These are phyloP conservation scores for Ptychobarbus kaznakovi DNA, from an alignment of 2,797 vertebrate species.

Conservation along the genomic window DNA sequence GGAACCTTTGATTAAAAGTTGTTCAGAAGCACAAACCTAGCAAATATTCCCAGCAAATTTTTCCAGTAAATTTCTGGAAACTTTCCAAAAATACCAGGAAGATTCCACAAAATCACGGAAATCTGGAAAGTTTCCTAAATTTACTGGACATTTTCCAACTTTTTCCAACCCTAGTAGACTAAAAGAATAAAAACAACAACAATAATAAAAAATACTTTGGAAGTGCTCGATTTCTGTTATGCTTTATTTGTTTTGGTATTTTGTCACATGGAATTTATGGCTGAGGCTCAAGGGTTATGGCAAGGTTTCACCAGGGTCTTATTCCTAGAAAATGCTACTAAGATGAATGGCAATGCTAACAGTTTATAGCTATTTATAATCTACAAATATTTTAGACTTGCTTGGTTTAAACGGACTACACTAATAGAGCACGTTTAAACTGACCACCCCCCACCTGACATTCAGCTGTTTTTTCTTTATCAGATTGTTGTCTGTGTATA, in stretches of 20 bases:
- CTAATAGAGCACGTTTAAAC: neutral
- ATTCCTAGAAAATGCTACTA: neutral
- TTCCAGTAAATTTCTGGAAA: too few species aligned
- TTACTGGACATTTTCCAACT: too few species aligned
- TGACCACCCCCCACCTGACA: constrained; percentile 14
- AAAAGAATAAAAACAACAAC: neutral
- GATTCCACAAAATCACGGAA: too few species aligned
- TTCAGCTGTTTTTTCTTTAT: constrained; percentile 20
- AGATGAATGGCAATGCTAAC: neutral
- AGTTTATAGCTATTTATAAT: neutral
- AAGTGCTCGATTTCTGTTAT: neutral
- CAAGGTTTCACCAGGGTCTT: neutral
- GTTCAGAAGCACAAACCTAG: neutral
- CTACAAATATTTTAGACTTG: neutral
- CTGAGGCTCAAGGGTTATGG: neutral
- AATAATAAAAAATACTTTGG: too few species aligned
- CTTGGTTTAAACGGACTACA: neutral
- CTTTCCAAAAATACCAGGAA: too few species aligned
- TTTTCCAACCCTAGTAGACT: too few species aligned
- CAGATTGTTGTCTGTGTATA: constrained; percentile 22
- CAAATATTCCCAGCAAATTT: too few species aligned
- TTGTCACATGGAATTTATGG: neutral
- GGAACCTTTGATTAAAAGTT: neutral
- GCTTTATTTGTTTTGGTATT: neutral
- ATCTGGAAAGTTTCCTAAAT: too few species aligned